Percentiles rank a stretch among this genome's conserved stretches.
Evolutionary conservation across 2,888 invertebrate genomes (phyloP).

Genomic region (Nudaria mundana): DNA sequence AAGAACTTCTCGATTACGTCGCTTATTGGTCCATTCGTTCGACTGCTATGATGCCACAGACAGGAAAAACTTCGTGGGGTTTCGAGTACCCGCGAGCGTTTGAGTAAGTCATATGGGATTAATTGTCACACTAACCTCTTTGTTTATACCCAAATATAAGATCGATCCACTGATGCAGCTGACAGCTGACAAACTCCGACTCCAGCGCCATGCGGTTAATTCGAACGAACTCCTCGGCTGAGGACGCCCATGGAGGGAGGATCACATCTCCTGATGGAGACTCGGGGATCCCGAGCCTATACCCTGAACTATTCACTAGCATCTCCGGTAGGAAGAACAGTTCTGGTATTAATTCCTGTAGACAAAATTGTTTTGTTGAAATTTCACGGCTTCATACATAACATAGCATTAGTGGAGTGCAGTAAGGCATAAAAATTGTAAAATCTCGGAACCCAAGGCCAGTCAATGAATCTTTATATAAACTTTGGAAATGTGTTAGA

Average conservation of each 20-base stretch:
- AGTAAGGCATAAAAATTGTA: no score
- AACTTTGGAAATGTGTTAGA: no score
- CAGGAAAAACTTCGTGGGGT: no score
- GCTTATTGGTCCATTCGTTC: no score
- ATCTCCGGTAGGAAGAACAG: slow-evolving; percentile 99
- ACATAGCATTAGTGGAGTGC: no score
- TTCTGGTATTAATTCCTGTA: slow-evolving; percentile 97
- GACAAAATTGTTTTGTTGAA: not conserved
- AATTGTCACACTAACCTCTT: slow-evolving; percentile 90
- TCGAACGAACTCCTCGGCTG: slow-evolving; percentile 98
- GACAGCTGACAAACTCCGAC: slow-evolving; percentile 99
- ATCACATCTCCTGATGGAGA: slow-evolving; percentile 92
- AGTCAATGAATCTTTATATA: no score
- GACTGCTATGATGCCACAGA: no score
- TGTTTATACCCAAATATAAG: slow-evolving; percentile 99
- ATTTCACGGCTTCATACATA: not conserved
- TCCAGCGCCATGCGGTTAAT: slow-evolving; percentile 99
- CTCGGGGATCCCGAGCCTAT: slow-evolving; percentile 93
- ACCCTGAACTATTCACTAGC: slow-evolving; percentile 92
- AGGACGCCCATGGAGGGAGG: slow-evolving; percentile 97
- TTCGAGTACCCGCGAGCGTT: no score
- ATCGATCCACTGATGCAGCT: slow-evolving; percentile 99
- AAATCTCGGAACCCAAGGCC: no score
- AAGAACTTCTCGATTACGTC: no score
- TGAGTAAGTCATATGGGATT: no score